Conservation (phyloP, 2,113 vertebrate genomes). For the Chaetops frenatus region DNA sequence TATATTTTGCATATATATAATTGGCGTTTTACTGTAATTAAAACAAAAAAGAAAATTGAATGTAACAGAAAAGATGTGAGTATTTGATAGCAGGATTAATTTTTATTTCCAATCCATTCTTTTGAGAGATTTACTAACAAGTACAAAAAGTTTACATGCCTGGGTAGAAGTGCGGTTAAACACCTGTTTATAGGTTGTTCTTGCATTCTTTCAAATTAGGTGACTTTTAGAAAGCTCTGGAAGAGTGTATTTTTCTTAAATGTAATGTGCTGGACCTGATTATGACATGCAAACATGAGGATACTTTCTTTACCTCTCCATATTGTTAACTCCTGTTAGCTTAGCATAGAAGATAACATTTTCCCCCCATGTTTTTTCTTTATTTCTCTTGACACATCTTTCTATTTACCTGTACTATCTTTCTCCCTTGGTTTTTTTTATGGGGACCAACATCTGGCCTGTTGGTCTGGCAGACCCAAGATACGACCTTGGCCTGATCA, state of each 20-base stretch:
- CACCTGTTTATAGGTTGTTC: background rate
- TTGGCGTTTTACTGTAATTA: background rate
- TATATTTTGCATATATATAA: background rate
- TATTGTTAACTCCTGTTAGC: fast-evolving
- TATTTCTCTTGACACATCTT: background rate
- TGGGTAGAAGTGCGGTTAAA: background rate
- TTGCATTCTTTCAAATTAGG: background rate
- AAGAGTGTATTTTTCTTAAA: background rate
- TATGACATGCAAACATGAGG: fast-evolving
- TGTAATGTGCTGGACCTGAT: background rate
- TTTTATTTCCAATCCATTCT: background rate
- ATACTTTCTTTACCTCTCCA: background rate
- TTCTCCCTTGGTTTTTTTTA: fast-evolving
- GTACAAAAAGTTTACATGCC: background rate
- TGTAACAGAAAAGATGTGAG: background rate
- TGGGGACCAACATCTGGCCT: too few species aligned
- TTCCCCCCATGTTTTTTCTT: fast-evolving
- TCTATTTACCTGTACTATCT: background rate
- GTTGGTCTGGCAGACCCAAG: too few species aligned
- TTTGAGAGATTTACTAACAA: background rate
- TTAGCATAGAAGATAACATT: background rate
- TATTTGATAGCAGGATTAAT: background rate
- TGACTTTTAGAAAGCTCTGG: background rate
- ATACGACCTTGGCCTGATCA: too few species aligned
- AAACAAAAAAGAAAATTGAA: too few species aligned